Evolutionary conservation across 2,797 vertebrate species (phyloP).

Genomic region (Leucoraja ocellata): DNA sequence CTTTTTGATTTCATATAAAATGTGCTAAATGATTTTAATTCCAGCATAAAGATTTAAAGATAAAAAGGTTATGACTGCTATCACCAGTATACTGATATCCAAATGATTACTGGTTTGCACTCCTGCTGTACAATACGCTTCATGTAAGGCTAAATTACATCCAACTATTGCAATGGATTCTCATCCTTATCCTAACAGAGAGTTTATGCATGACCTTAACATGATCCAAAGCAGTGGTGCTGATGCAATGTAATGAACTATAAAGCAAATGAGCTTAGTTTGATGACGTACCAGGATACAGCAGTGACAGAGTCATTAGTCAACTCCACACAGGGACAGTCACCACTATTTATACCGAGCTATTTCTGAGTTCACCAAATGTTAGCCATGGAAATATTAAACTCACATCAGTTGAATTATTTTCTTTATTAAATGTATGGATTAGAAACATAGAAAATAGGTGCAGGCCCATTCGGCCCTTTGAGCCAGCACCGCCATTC

Average conservation of each 20-base stretch:
- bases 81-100: neutral
- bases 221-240: neutral
- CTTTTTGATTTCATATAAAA: neutral
- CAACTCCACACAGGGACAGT: constrained; percentile 35
- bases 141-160: neutral
- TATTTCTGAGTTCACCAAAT: constrained; percentile 37
- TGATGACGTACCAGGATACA: constrained; percentile 40
- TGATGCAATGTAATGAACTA: constrained; percentile 36
- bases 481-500: too few relatives aligned
- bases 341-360: constrained; percentile 33
- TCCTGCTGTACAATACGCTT: neutral
- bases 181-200: constrained; percentile 23
- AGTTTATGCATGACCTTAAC: constrained; percentile 35
- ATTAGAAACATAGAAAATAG: neutral
- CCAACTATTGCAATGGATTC: constrained; percentile 30
- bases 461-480: too few relatives aligned
- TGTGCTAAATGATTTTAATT: neutral
- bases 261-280: constrained; percentile 32
- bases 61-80: neutral
- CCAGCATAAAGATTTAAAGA: neutral
- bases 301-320: constrained; percentile 39
- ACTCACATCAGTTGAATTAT: neutral
- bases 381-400: neutral
- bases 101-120: neutral
- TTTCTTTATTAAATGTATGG: neutral